Evolutionary conservation across 2,888 invertebrate species (phyloP).

Genomic region (Synergus umbraculus): DNA sequence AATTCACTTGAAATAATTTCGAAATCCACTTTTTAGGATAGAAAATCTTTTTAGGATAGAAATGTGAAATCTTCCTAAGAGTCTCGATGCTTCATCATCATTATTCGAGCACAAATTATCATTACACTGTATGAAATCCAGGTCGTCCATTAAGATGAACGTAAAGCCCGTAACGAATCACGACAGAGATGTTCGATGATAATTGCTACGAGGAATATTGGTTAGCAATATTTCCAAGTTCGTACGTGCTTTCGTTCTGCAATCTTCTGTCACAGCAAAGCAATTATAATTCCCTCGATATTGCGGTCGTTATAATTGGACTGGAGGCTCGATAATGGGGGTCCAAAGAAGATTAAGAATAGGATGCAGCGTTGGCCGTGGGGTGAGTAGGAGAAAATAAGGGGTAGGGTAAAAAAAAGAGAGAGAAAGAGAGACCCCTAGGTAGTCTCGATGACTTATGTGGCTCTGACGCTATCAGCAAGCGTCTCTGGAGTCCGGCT

Average conservation of each 20-base stretch:
- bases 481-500: slow-evolving; percentile 73
- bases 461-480: slow-evolving; percentile 76
- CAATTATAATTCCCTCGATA: slow-evolving; percentile 74
- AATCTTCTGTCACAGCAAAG: slow-evolving; percentile 59
- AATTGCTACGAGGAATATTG: slow-evolving; percentile 26
- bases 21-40: too few relatives aligned
- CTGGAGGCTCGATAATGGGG: slow-evolving; percentile 72
- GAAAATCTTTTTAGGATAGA: too few relatives aligned
- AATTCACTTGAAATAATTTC: too few relatives aligned
- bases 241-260: slow-evolving; percentile 38
- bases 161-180: slow-evolving; percentile 8
- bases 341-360: slow-evolving; percentile 76
- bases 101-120: background rate
- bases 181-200: slow-evolving; percentile 19
- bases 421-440: slow-evolving; percentile 63
- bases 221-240: slow-evolving; percentile 35
- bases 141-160: slow-evolving; percentile 4
- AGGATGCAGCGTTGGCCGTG: slow-evolving; percentile 57
- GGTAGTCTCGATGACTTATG: slow-evolving; percentile 76
- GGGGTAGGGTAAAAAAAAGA: slow-evolving; percentile 54
- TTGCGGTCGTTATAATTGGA: slow-evolving; percentile 74
- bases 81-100: background rate
- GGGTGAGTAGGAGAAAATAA: slow-evolving; percentile 51
- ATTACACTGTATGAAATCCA: slow-evolving; percentile 2
- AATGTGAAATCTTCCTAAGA: too few relatives aligned